Evolutionary conservation across 2,888 invertebrate species (phyloP).

Genomic region (Tenodera sinensis): DNA sequence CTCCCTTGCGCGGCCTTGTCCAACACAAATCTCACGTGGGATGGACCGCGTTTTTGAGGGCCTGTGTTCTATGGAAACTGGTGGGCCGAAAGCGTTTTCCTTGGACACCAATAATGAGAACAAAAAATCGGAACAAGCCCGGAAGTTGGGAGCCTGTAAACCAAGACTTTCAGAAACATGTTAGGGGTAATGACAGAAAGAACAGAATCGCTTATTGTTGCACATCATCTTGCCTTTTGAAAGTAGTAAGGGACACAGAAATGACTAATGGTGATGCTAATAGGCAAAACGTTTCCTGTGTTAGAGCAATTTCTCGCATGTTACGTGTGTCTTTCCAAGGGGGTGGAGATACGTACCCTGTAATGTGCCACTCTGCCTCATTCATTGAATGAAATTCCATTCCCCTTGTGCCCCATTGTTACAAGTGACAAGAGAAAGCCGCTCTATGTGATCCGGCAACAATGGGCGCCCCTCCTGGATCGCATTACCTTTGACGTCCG

Average conservation of each 20-base stretch:
- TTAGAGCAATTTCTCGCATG: not conserved
- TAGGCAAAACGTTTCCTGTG: not conserved
- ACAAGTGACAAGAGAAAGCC: not conserved
- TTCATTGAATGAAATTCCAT: not conserved
- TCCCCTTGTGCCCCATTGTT: not conserved
- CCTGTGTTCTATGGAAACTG: too few species aligned
- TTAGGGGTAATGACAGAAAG: too few species aligned
- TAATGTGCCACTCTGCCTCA: not conserved
- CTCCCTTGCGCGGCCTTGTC: too few species aligned
- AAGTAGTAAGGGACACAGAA: not conserved
- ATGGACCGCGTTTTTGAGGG: too few species aligned
- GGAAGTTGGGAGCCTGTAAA: too few species aligned
- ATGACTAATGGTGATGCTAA: not conserved
- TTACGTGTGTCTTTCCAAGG: not conserved
- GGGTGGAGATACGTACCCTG: not conserved
- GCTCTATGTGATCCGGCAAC: not conserved
- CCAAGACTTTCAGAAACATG: too few species aligned
- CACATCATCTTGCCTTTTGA: too few species aligned
- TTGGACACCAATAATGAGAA: too few species aligned
- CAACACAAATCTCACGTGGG: too few species aligned
- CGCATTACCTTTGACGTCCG: constrained; percentile 6
- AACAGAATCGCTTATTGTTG: too few species aligned
- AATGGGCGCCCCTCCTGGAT: not conserved
- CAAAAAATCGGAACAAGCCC: too few species aligned
- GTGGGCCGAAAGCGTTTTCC: too few species aligned